These are phyloP conservation scores for Bettongia penicillata DNA, from an alignment of 2,113 vertebrate genomes.

Conservation along the genomic window DNA sequence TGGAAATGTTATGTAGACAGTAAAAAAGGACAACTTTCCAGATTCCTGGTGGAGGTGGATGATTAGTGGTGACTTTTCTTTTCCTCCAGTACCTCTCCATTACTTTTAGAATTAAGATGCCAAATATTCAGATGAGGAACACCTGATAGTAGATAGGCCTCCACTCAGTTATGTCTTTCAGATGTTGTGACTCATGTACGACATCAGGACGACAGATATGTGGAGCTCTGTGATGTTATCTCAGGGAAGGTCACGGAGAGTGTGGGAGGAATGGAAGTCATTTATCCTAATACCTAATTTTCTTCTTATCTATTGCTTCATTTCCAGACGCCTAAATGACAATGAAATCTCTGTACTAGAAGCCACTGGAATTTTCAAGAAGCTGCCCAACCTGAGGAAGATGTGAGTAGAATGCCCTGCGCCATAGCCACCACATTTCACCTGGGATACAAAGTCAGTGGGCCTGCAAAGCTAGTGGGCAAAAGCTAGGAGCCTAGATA, in stretches of 20 bases:
- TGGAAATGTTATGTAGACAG: not conserved
- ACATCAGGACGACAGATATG: not conserved
- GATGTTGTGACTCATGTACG: not conserved
- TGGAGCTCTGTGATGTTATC: not conserved
- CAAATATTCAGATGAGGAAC: not conserved
- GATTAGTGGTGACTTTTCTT: not conserved
- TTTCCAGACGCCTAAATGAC: slow-evolving; percentile 93
- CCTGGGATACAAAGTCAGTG: not conserved
- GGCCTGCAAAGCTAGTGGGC: not conserved
- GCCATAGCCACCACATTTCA: not conserved
- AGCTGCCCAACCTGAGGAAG: slow-evolving; percentile 93
- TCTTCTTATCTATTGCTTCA: not conserved
- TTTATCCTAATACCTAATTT: not conserved
- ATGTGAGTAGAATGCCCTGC: slow-evolving; percentile 88
- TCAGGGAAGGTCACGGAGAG: not conserved
- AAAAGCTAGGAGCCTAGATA: not conserved
- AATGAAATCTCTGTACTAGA: slow-evolving; percentile 95
- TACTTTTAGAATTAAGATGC: not conserved
- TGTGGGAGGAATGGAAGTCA: not conserved
- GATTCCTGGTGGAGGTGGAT: not conserved
- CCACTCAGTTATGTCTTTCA: not conserved
- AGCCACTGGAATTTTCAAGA: slow-evolving; percentile 93
- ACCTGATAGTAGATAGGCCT: not conserved
- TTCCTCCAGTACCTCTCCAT: not conserved
- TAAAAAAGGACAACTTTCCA: not conserved